These are phyloP conservation scores for Monodelphis domestica DNA, from an alignment of 2,797 vertebrate genomes.

Conservation along the genomic window DNA sequence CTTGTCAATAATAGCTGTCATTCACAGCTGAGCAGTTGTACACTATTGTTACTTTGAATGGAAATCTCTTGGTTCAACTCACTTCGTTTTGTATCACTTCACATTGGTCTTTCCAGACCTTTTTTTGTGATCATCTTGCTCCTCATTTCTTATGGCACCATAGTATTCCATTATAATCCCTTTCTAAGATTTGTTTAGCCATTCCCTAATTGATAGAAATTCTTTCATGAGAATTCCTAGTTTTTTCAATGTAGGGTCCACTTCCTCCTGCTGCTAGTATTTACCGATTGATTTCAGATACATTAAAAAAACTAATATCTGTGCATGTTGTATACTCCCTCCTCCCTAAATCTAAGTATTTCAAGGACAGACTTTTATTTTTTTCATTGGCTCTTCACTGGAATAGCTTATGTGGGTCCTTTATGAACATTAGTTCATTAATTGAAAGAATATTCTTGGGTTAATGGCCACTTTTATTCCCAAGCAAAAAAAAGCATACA, in stretches of 20 bases:
- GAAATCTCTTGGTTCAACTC: too few species aligned
- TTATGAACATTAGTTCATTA: not conserved
- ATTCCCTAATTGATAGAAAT: too few species aligned
- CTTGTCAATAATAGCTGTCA: too few species aligned
- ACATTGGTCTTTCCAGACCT: too few species aligned
- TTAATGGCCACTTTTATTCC: conserved; percentile 49
- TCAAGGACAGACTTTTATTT: not conserved
- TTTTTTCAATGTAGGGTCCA: not conserved
- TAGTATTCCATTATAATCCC: too few species aligned
- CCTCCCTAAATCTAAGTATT: not conserved
- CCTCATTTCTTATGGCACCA: too few species aligned
- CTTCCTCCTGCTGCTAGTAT: not conserved
- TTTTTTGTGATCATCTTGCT: too few species aligned
- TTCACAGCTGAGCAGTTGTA: too few species aligned
- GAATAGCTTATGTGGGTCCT: not conserved
- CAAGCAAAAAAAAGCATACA: not conserved
- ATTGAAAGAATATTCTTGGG: conserved; percentile 3
- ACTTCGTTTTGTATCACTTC: too few species aligned
- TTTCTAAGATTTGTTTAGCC: too few species aligned
- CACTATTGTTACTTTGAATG: too few species aligned
- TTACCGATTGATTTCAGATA: not conserved
- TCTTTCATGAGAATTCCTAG: not conserved
- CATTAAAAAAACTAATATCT: not conserved
- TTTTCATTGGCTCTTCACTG: not conserved
- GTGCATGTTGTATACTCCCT: not conserved